Conservation (phyloP, 2,888 invertebrate genomes). For the Zaprionus bogoriensis region DNA sequence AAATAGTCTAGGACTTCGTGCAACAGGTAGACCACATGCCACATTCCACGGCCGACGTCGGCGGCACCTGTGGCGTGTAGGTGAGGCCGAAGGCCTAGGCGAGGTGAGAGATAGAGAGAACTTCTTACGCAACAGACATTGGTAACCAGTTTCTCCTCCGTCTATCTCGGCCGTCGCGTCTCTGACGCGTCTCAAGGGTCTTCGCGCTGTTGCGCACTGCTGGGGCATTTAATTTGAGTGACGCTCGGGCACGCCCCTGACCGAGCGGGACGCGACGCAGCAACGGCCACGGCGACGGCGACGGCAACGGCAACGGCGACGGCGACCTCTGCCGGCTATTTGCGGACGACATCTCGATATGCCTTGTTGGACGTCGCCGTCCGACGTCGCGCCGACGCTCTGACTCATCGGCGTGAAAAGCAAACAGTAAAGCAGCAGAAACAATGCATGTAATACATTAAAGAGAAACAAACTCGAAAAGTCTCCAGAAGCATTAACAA, state of each 20-base stretch:
- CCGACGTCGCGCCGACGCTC: conserved; percentile 1
- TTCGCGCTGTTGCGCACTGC: conserved; percentile 39
- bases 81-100: conserved; percentile 24
- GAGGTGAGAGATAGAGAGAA: conserved; percentile 18
- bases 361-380: conserved; percentile 39
- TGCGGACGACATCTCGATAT: conserved; percentile 39
- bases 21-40: conserved; percentile 1
- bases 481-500: conserved; percentile 13
- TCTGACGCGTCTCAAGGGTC: conserved; percentile 25
- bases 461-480: conserved; percentile 4
- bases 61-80: conserved; percentile 51
- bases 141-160: neutral
- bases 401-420: conserved; percentile 39
- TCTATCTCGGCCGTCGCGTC: neutral
- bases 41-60: conserved; percentile 36
- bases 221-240: conserved; percentile 50
- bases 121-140: conserved; percentile 34
- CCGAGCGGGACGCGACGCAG: conserved; percentile 5
- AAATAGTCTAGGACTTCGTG: too few species aligned
- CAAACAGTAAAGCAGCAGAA: conserved; percentile 7
- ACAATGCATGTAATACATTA: conserved; percentile 13
- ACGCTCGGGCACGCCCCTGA: conserved; percentile 46
- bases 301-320: too few species aligned
- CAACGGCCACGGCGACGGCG: too few species aligned
- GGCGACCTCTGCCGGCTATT: too few species aligned